Base-by-base conservation (phyloP, 2,113 vertebrate species). In the Coturnix japonica region DNA sequence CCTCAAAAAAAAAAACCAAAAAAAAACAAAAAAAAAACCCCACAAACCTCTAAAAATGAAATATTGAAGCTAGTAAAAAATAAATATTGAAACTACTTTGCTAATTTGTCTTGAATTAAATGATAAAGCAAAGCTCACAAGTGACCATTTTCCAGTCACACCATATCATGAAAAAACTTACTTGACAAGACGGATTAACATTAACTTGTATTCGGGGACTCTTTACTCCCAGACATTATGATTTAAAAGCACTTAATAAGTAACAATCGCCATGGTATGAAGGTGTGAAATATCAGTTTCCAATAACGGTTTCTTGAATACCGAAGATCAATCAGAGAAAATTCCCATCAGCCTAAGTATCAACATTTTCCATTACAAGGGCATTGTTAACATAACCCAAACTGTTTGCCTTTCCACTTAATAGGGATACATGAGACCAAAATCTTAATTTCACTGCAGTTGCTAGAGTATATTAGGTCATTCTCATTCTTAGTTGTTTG, bases 241-340 rank as follows among this genome's bases (percentile, higher is more conserved):
- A 73, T 43, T 78, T 10, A 76, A 94, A 89, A 92, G 49, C 47
- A 69, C 43, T 87, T 85, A 78, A 47, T 78, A 69, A 84, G 37
- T 61, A 95, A 89, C 51, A 81, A 81, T 35, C 49, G 79, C 12
- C 43, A 20, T 2, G 13, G 22, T 35, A 82, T 6, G 41, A 70
- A 87, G 81, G 59, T 85, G 74, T 92, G 64, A 95, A 91, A 73
- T 74, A 85, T 7, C 77, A 85, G 56, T 87, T 94, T 95, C 74
- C 56, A 87, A 8, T 56, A 95, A 63, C 21, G 82, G 51, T 39
- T 87, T 76, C 19, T 89, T 82, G 60, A 93, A 82, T 39, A 87
- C 22, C 56, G 59, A 84, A 66, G 46, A 95, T 89, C 70, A 90
- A 89, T 83, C 75, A 83, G 21, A 79, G 66, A 91, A 93, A 89